A percentile compares a stretch with the other conserved stretches of the same genome.
Evolutionary conservation across 2,888 invertebrate genomes (phyloP).

Genomic region (Drosophila paracracens): DNA sequence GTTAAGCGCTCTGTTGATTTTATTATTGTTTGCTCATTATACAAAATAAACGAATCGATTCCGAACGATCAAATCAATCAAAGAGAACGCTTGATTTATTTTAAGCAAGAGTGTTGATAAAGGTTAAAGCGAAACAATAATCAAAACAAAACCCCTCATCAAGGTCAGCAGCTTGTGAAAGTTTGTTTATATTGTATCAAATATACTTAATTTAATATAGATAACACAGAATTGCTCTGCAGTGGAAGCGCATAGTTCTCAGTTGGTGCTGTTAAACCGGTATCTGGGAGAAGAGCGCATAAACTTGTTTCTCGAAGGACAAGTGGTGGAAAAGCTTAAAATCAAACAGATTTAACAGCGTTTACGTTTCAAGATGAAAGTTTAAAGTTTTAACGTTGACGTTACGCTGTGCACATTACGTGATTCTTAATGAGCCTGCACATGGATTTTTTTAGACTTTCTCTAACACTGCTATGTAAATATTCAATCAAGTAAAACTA

Average conservation of each 20-base stretch:
- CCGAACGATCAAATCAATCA: constrained; percentile 31
- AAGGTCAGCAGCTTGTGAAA: constrained; percentile 54
- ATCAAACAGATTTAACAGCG: constrained; percentile 34
- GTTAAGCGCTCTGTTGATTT: constrained; percentile 14
- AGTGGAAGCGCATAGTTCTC: constrained; percentile 20
- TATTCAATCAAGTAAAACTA: neutral
- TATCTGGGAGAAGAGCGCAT: constrained; percentile 40
- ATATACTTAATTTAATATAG: constrained; percentile 19
- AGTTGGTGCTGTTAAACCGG: constrained; percentile 50
- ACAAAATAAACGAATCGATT: constrained; percentile 44
- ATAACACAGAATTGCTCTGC: constrained; percentile 34
- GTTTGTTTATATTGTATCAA: constrained; percentile 9
- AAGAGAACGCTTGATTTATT: constrained; percentile 65
- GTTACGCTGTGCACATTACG: constrained; percentile 36
- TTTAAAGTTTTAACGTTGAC: constrained; percentile 6
- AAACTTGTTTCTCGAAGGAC: constrained; percentile 70
- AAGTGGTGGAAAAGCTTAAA: constrained; percentile 40
- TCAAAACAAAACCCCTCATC: constrained; percentile 45
- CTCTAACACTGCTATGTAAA: constrained; percentile 20
- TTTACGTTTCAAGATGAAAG: neutral
- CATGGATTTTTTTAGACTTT: constrained; percentile 25
- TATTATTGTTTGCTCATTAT: constrained; percentile 24
- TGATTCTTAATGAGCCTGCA: constrained; percentile 26
- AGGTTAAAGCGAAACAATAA: constrained; percentile 23
- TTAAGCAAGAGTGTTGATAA: constrained; percentile 35